Conservation (phyloP, 2,113 vertebrate species). For the Telmatochromis brichardi region DNA sequence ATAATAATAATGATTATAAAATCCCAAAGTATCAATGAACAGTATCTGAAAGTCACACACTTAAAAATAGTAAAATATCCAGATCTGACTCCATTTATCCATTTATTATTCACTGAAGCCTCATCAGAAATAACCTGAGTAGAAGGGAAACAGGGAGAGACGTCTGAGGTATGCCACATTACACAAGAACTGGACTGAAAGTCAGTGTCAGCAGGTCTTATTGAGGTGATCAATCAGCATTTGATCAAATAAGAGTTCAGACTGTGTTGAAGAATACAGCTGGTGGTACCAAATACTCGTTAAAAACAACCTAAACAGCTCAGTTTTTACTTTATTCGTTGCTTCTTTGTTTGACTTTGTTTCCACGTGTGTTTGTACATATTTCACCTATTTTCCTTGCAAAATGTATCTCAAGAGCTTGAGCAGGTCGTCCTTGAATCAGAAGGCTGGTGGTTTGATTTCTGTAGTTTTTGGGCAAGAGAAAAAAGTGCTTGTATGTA, state of each 20-base stretch:
- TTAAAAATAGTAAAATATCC: not conserved
- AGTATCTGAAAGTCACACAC: not conserved
- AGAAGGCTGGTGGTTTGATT: not conserved
- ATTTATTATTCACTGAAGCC: not conserved
- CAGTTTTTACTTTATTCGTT: not conserved
- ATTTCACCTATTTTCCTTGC: not conserved
- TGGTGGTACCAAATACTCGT: not conserved
- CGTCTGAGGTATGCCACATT: not conserved
- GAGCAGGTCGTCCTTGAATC: fast-evolving
- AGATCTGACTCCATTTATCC: not conserved
- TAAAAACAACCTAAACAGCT: not conserved
- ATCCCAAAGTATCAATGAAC: not conserved
- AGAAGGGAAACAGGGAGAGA: not conserved
- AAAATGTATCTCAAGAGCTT: not conserved
- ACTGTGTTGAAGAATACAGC: not conserved
- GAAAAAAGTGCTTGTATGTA: not conserved
- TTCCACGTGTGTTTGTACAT: not conserved
- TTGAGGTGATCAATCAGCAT: not conserved
- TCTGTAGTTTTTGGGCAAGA: not conserved
- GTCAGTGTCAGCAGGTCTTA: not conserved
- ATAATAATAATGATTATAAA: not conserved
- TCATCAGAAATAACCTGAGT: not conserved
- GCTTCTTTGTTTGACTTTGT: not conserved
- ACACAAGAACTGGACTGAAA: not conserved
- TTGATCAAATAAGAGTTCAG: not conserved